Base-by-base conservation (phyloP, 2,113 vertebrate genomes). In the Polypterus senegalus region DNA sequence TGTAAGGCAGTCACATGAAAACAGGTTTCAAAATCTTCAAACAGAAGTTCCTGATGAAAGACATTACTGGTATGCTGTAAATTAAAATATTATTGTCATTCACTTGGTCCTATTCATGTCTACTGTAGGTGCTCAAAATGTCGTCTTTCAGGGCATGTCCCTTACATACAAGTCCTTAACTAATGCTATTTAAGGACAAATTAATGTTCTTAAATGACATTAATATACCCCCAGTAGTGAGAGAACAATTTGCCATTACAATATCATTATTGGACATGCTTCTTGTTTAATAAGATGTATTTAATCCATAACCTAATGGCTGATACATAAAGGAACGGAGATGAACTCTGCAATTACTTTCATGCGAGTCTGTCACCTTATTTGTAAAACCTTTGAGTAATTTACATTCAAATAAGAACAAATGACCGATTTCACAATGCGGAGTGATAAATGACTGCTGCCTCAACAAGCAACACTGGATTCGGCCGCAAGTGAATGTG, bases 241-340 rank as follows among this genome's bases (percentile, higher is more conserved):
- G 72, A 78, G 83, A 89, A 81, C 89, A 89, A 89, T 89, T 89
- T 89, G 82, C 88, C 86, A 89, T 88, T 89, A 89, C 86, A 89
- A 87, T 88, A 89, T 89, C 86, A 89, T 86, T 85, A 86, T 88
- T 89, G 88, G 88, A 89, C 88, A 89, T 89, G 88, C 88, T 86
- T 83, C 86, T 86, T 83, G 88, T 89, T 89, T 89, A 89, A 88
- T 89, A 89, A 74, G 88, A 89, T 88, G 86, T 89, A 88, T 89
- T 89, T 89, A 89, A 89, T 89, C 89, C 88, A 88, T 87, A 89
- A 89, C 84, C 84, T 87, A 89, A 89, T 89, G 88, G 89, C 82
- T 89, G 86, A 89, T 89, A 88, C 86, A 88, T 87, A 88, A 88
- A 89, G 87, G 86, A 85, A 86, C 77, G 83, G 86, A 88, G 86